Percentiles rank a stretch among this genome's conserved stretches.
Evolutionary conservation across 2,113 vertebrate species (phyloP).

Genomic region (Puffinus mauretanicus): DNA sequence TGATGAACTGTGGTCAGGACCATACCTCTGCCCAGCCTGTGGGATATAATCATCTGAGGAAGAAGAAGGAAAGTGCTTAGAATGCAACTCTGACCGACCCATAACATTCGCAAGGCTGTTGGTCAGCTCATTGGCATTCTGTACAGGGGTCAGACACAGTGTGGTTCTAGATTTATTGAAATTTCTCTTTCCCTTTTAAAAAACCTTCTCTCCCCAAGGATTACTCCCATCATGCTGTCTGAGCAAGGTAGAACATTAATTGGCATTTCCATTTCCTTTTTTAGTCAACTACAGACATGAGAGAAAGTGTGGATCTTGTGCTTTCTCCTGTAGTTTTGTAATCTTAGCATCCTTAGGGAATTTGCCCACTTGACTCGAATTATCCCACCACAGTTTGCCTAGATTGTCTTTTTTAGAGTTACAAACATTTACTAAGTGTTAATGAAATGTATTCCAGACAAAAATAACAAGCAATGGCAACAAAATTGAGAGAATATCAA

Average conservation of each 20-base stretch:
- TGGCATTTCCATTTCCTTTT: conserved; percentile 24
- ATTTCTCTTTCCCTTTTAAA: background rate
- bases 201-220: background rate
- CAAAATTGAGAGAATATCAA: background rate
- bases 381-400: background rate
- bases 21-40: background rate
- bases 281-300: background rate
- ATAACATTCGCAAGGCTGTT: background rate
- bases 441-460: background rate
- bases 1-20: background rate
- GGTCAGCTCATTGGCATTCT: background rate
- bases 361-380: background rate
- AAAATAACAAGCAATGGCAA: background rate
- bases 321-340: background rate
- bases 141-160: background rate
- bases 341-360: background rate
- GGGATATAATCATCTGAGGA: background rate
- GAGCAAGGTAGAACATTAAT: background rate
- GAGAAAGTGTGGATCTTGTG: background rate
- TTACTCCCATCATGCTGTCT: background rate
- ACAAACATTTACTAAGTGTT: background rate
- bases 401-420: background rate
- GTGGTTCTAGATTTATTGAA: background rate
- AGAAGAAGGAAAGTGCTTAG: background rate
- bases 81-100: background rate